phyloP scores from a whole-genome alignment of 2,797 vertebrate genomes.

The Pterois miles region DNA sequence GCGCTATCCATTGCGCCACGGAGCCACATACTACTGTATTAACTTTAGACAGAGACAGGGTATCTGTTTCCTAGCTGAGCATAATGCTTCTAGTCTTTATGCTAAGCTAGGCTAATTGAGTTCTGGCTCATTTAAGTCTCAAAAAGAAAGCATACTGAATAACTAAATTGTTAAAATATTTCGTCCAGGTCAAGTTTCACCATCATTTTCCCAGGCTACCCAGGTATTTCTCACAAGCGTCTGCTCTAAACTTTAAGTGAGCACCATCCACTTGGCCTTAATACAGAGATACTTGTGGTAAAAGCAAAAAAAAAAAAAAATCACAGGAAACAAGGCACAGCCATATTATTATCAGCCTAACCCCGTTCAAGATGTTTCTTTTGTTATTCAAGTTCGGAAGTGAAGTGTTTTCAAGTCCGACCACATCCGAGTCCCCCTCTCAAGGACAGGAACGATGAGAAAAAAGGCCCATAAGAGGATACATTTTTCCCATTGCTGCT shows the following conservation, averaged over 20 bases:
- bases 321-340: constrained; percentile 37
- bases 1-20: constrained; percentile 52
- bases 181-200: background rate
- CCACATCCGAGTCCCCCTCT: constrained; percentile 58
- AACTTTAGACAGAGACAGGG: background rate
- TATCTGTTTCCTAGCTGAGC: background rate
- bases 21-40: too few species aligned
- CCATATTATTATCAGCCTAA: constrained; percentile 47
- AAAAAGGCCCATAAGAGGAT: constrained; percentile 61
- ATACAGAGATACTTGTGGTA: constrained; percentile 39
- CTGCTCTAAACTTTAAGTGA: constrained; percentile 6
- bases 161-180: constrained; percentile 10
- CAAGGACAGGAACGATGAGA: constrained; percentile 67
- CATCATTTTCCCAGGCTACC: constrained; percentile 3
- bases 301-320: constrained; percentile 6
- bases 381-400: constrained; percentile 61
- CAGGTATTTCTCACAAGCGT: constrained; percentile 17
- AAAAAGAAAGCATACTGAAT: background rate
- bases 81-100: background rate
- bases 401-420: constrained; percentile 55
- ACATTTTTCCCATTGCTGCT: constrained; percentile 72
- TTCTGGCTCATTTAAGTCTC: background rate
- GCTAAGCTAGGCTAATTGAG: background rate
- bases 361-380: constrained; percentile 55
- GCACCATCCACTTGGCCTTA: constrained; percentile 34